These are phyloP conservation scores for Thripadectes ignobilis DNA, from an alignment of 2,797 vertebrate genomes.

Conservation along the genomic window DNA sequence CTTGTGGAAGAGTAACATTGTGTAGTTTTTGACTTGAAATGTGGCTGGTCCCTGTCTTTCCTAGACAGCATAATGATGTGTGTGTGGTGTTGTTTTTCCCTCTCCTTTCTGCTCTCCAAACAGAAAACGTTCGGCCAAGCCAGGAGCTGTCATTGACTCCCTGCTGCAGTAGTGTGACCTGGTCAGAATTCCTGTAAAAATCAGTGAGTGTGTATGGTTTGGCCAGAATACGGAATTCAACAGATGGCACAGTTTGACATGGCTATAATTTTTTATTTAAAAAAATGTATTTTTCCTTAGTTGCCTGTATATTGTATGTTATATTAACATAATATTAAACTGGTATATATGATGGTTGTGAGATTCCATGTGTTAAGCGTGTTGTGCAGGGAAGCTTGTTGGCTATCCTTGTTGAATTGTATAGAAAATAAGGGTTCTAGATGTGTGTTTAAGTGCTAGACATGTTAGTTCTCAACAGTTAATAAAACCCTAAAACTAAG, in stretches of 20 bases:
- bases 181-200: conserved; percentile 60
- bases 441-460: background rate
- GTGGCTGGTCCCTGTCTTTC: background rate
- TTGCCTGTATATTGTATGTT: conserved; percentile 60
- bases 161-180: conserved; percentile 87
- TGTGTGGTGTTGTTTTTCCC: conserved; percentile 9
- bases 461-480: conserved; percentile 21
- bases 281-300: conserved; percentile 48
- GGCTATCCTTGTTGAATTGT: background rate
- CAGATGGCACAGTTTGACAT: conserved; percentile 36
- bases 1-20: background rate
- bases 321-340: conserved; percentile 61
- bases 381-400: conserved; percentile 27
- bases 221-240: conserved; percentile 47
- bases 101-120: conserved; percentile 70
- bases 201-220: conserved; percentile 45
- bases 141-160: conserved; percentile 91
- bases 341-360: conserved; percentile 29
- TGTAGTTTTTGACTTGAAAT: background rate
- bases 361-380: conserved; percentile 16
- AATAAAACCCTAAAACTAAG: background rate
- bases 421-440: conserved; percentile 8
- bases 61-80: conserved; percentile 28
- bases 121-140: conserved; percentile 95
- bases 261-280: conserved; percentile 40